These are phyloP conservation scores for Danaus plexippus DNA, from an alignment of 1,140 invertebrate species.

Conservation along the genomic window DNA sequence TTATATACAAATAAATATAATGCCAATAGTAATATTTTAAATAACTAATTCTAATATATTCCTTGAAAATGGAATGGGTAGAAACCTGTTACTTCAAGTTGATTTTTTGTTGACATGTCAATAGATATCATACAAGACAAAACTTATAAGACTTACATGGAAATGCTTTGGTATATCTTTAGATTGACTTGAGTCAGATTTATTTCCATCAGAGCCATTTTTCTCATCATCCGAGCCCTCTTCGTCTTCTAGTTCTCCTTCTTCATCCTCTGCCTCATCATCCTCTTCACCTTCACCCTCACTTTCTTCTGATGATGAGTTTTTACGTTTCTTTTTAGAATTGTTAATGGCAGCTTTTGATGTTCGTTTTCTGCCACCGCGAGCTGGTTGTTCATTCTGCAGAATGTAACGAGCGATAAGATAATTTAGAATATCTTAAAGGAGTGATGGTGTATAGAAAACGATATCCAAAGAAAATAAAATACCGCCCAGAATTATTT, in stretches of 20 bases:
- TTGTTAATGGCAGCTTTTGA: constrained; percentile 45
- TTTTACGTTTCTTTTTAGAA: constrained; percentile 62
- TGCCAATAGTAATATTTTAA: constrained; percentile 6
- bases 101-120: no score
- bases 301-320: constrained; percentile 56
- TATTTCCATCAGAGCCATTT: constrained; percentile 70
- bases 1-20: not conserved
- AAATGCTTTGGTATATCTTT: constrained; percentile 72
- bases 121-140: constrained; percentile 1
- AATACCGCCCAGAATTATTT: no score
- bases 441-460: no score
- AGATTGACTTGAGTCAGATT: constrained; percentile 69
- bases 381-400: constrained; percentile 51
- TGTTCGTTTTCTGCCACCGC: constrained; percentile 46
- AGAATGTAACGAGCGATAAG: not conserved
- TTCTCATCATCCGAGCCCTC: constrained; percentile 71
- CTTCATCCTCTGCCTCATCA: constrained; percentile 61
- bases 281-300: constrained; percentile 61
- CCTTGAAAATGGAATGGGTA: no score
- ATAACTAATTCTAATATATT: constrained; percentile 1
- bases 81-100: no score
- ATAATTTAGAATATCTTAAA: no score
- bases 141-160: constrained; percentile 48
- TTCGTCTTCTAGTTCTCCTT: constrained; percentile 61
- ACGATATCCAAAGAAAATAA: no score